Evolutionary conservation across 2,113 vertebrate species (phyloP), one percentile per base, ranked within the genome.

Genomic region (Amazona vittata): DNA sequence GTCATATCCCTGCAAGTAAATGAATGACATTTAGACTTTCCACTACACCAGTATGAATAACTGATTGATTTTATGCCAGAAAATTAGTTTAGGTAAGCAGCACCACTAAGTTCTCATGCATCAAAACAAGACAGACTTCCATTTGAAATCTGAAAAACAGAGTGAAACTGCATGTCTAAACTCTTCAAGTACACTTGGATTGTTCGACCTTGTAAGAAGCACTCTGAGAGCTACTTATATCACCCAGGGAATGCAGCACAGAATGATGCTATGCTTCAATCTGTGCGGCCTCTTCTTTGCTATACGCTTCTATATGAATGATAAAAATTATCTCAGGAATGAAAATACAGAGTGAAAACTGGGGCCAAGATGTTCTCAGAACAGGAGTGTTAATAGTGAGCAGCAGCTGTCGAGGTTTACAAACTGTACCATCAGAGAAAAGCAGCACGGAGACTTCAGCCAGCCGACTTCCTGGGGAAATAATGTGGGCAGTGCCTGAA

Each of bases 41-140:
- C 41, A 25, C 80, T 83, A 10, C 9, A 86, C 12, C 77, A 89
- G 41, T 94, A 59, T 89, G 80, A 91, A 62, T 89, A 86, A 76
- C 83, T 64, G 79, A 93, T 93, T 82, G 85, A 93, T 92, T 96
- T 95, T 85, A 90, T 92, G 75, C 83, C 79, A 33, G 16, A 80
- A 39, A 93, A 83, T 85, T 79, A 46, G 62, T 94, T 93, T 79
- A 88, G 70, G 83, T 39, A 86, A 95, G 75, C 79, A 85, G 43
- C 37, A 68, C 57, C 31, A n/a, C 57, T 83, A 39, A 90, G 85
- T 35, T 46, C 35, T 60, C 62, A 73, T 43, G 43, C 75, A 76
- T 83, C 70, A 85, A 88, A 73, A 79, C 21, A 53, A 82, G 83
- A 67, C 47, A 83, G 70, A 55, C 70, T 86, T 94, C 63, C 37